Evolutionary conservation across 2,797 vertebrate species (phyloP).

Genomic region (Platyrinchus mystaceus): DNA sequence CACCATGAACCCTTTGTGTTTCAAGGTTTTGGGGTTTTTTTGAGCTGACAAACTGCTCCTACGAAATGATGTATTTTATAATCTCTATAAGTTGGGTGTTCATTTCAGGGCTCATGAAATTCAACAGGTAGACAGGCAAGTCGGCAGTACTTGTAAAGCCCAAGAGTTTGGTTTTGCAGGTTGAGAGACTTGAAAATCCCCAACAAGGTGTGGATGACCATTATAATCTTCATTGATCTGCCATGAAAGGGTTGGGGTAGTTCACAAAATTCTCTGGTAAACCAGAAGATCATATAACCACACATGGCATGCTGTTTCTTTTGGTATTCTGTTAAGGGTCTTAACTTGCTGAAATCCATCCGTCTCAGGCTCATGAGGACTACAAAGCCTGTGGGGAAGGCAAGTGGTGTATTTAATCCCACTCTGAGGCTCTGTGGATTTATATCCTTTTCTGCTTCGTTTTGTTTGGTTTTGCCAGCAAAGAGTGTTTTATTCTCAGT

Average conservation of each 20-base stretch:
- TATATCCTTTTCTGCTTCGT: not conserved
- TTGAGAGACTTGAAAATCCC: not conserved
- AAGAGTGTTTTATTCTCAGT: not conserved
- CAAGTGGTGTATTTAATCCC: not conserved
- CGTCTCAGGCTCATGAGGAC: not conserved
- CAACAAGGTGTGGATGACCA: not conserved
- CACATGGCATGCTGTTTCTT: not conserved
- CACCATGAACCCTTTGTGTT: not conserved
- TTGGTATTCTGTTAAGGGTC: not conserved
- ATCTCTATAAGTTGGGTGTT: conserved; percentile 34
- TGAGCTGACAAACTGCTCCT: not conserved
- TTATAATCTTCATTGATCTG: not conserved
- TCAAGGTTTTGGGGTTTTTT: not conserved
- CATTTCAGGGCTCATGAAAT: conserved; percentile 50
- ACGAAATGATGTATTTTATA: not conserved
- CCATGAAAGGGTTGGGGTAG: not conserved
- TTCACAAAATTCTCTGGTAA: not conserved
- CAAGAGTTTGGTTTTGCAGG: not conserved
- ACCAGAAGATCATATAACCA: not conserved
- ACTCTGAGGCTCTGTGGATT: not conserved
- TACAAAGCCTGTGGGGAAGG: not conserved
- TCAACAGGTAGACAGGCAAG: not conserved
- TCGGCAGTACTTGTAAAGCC: not conserved
- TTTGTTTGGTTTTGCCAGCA: not conserved
- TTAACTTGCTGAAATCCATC: not conserved